phyloP scores from a whole-genome alignment of 2,797 vertebrate genomes.

The Peromyscus nudipes region DNA sequence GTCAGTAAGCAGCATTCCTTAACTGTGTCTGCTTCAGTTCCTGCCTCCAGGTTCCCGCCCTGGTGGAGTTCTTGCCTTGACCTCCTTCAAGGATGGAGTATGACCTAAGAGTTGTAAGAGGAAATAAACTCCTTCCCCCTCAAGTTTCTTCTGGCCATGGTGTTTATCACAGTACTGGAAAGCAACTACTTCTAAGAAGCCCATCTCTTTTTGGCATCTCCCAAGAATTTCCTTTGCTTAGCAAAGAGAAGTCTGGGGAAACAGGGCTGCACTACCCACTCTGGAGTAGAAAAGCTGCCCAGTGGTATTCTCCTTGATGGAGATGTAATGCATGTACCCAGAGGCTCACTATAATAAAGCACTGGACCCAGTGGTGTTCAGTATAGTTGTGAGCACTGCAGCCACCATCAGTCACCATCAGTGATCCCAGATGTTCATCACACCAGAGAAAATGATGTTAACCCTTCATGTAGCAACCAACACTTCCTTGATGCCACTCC shows the following conservation, averaged over 20 bases:
- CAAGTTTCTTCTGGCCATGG: background rate
- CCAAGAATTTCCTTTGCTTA: background rate
- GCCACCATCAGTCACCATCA: background rate
- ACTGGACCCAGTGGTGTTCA: background rate
- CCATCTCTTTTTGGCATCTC: rapidly evolving
- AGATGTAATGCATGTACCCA: rapidly evolving
- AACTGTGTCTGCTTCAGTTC: background rate
- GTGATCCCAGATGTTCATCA: background rate
- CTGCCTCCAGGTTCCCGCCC: background rate
- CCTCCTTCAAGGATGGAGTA: background rate
- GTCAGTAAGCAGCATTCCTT: background rate
- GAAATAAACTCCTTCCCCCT: background rate
- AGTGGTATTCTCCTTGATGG: background rate
- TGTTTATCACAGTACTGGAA: background rate
- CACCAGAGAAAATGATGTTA: background rate
- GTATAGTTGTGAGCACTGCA: too few species aligned
- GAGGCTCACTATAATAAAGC: background rate
- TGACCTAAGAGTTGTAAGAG: background rate
- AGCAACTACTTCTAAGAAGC: background rate
- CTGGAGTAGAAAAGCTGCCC: background rate
- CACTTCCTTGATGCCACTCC: background rate
- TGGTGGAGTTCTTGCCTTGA: background rate
- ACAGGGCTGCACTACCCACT: too few species aligned
- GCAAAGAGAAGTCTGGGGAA: background rate
- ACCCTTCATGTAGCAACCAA: rapidly evolving